A percentile compares a stretch with the other conserved stretches of the same genome.
Evolutionary conservation across 2,888 invertebrate genomes (phyloP).

Genomic region (Ptilodon capucinus): DNA sequence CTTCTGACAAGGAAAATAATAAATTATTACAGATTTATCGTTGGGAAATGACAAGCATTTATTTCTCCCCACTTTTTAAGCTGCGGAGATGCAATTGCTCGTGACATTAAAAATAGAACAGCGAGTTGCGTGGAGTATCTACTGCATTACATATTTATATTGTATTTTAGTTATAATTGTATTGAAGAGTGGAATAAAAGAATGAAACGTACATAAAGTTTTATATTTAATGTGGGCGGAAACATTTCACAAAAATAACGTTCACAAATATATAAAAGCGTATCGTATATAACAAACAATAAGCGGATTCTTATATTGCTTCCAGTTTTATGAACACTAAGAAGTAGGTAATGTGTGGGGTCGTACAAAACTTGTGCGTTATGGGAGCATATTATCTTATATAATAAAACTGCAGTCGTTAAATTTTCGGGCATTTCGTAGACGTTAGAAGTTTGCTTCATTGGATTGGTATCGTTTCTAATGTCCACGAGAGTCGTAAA

Average conservation of each 20-base stretch:
- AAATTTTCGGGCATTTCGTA: not conserved
- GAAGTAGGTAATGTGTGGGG: not conserved
- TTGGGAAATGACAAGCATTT: too few species aligned
- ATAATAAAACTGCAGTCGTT: constrained; percentile 1
- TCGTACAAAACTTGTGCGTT: not conserved
- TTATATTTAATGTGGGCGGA: not conserved
- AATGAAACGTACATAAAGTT: not conserved
- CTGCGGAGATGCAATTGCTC: not conserved
- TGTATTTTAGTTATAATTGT: not conserved
- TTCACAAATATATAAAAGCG: not conserved
- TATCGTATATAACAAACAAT: not conserved
- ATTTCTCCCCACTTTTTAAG: too few species aligned
- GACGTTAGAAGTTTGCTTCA: not conserved
- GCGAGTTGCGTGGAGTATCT: not conserved
- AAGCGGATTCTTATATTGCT: not conserved
- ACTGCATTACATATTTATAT: too few species aligned
- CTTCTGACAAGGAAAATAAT: too few species aligned
- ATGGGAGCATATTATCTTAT: not conserved
- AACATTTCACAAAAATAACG: not conserved
- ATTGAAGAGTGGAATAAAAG: not conserved
- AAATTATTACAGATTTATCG: too few species aligned
- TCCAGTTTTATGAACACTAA: not conserved
- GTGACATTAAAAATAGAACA: not conserved
- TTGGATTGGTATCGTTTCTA: not conserved
- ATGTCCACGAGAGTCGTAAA: not conserved